Conservation (phyloP, 2,888 invertebrate genomes). For the Macaria liturata region DNA sequence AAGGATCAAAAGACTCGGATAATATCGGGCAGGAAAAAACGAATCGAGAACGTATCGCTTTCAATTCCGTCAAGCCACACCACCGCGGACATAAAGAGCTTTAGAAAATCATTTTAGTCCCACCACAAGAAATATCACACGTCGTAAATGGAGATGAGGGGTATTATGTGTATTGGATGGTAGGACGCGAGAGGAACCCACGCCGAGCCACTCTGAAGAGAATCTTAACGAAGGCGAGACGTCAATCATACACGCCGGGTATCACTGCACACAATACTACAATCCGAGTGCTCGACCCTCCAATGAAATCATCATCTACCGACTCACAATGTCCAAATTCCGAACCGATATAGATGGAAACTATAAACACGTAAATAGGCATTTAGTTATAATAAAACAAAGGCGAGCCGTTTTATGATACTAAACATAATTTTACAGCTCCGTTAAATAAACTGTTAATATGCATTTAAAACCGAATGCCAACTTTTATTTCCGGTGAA, state of each 20-base stretch:
- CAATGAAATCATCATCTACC: slow-evolving; percentile 24
- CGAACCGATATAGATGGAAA: slow-evolving; percentile 21
- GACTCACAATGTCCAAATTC: slow-evolving; percentile 25
- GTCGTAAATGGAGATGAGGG: slow-evolving; percentile 59
- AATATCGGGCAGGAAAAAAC: slow-evolving; percentile 32
- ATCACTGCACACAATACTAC: slow-evolving; percentile 48
- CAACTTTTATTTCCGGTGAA: slow-evolving; percentile 47
- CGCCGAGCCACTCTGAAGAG: slow-evolving; percentile 56
- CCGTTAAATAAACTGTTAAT: slow-evolving; percentile 45
- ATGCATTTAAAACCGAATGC: slow-evolving; percentile 36
- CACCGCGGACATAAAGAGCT: slow-evolving; percentile 35
- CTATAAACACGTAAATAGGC: slow-evolving; percentile 23
- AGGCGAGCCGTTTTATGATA: slow-evolving; percentile 24
- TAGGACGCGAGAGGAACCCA: slow-evolving; percentile 35
- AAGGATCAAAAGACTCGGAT: slow-evolving; percentile 35
- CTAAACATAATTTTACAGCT: slow-evolving; percentile 36
- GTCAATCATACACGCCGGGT: slow-evolving; percentile 60
- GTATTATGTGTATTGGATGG: slow-evolving; percentile 45
- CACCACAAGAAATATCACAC: slow-evolving; percentile 60
- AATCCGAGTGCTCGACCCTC: slow-evolving; percentile 16
- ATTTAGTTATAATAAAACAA: slow-evolving; percentile 24
- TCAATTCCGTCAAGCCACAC: slow-evolving; percentile 34
- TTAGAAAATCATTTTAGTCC: slow-evolving; percentile 46
- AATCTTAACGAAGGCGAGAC: slow-evolving; percentile 61
- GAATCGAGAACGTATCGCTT: slow-evolving; percentile 31